These are phyloP conservation scores for Herminia tarsipennalis DNA, from an alignment of 2,888 invertebrate genomes.

Conservation along the genomic window DNA sequence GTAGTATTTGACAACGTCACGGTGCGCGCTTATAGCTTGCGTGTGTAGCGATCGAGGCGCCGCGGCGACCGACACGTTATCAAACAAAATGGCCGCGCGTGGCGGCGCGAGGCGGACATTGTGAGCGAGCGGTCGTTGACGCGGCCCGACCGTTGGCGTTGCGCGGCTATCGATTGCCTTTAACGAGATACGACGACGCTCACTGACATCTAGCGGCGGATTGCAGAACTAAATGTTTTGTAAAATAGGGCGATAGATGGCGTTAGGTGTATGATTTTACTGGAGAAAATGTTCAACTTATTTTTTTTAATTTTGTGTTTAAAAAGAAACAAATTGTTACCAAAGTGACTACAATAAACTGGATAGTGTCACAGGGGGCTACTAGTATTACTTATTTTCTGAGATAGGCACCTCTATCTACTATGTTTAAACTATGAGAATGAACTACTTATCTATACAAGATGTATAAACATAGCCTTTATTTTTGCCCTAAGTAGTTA, in stretches of 20 bases:
- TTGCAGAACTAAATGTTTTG: constrained; percentile 14
- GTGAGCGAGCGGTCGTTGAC: constrained; percentile 75
- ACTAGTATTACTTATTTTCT: too few relatives aligned
- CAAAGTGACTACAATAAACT: too few relatives aligned
- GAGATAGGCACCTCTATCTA: too few relatives aligned
- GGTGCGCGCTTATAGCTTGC: constrained; percentile 30
- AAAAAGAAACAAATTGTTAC: not conserved
- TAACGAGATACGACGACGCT: constrained; percentile 46
- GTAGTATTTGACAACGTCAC: constrained; percentile 32
- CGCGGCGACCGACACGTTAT: constrained; percentile 53
- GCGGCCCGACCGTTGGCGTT: constrained; percentile 53
- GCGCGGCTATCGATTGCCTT: constrained; percentile 59
- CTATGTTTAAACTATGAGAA: too few relatives aligned
- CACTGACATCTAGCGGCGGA: constrained; percentile 62
- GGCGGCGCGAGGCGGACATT: constrained; percentile 53
- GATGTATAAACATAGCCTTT: too few relatives aligned
- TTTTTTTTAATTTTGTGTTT: not conserved
- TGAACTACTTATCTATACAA: too few relatives aligned
- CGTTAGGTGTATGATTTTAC: constrained; percentile 21
- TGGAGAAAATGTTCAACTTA: not conserved
- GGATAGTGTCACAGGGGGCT: too few relatives aligned
- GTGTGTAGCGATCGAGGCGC: constrained; percentile 50
- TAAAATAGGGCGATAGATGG: constrained; percentile 50
- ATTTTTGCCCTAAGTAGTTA: too few relatives aligned
- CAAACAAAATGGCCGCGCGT: constrained; percentile 75